Evolutionary conservation across 2,888 invertebrate genomes (phyloP).

Genomic region (Ctena decussata): DNA sequence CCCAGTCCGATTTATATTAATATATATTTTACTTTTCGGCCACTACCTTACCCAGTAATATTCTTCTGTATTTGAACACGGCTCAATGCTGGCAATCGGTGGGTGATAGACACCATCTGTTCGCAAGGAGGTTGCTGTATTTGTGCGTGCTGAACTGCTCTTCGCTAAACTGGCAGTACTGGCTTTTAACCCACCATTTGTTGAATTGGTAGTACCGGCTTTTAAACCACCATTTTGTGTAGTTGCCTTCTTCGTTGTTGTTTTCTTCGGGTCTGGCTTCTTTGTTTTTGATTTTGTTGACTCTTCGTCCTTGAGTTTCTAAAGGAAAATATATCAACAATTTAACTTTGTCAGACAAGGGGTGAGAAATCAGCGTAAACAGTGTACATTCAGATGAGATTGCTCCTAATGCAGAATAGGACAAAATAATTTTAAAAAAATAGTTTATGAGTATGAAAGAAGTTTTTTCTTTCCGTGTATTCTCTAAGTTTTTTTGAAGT

Average conservation of each 20-base stretch:
- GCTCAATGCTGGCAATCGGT: constrained; percentile 58
- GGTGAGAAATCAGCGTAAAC: too few relatives aligned
- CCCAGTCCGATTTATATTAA: too few relatives aligned
- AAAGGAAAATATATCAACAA: background rate
- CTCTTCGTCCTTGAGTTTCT: constrained; percentile 28
- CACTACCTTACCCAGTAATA: constrained; percentile 67
- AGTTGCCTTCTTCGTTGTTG: constrained; percentile 1
- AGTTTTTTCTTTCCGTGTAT: too few relatives aligned
- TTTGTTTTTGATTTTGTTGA: constrained; percentile 11
- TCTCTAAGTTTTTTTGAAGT: too few relatives aligned
- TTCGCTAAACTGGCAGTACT: background rate
- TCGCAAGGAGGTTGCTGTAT: constrained; percentile 16
- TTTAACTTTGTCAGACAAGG: too few relatives aligned
- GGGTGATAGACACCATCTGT: constrained; percentile 53
- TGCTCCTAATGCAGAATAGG: too few relatives aligned
- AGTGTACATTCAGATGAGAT: too few relatives aligned
- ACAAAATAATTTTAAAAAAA: too few relatives aligned
- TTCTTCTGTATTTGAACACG: constrained; percentile 52
- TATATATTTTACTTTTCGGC: too few relatives aligned
- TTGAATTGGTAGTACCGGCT: background rate
- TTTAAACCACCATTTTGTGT: constrained; percentile 4
- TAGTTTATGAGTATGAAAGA: too few relatives aligned
- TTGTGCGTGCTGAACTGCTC: constrained; percentile 20
- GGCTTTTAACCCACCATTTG: constrained; percentile 16
- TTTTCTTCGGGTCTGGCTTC: constrained; percentile 5